A percentile compares a stretch with the other conserved stretches of the same genome.
Evolutionary conservation across 2,797 vertebrate genomes (phyloP).

Genomic region (Salmo trutta): DNA sequence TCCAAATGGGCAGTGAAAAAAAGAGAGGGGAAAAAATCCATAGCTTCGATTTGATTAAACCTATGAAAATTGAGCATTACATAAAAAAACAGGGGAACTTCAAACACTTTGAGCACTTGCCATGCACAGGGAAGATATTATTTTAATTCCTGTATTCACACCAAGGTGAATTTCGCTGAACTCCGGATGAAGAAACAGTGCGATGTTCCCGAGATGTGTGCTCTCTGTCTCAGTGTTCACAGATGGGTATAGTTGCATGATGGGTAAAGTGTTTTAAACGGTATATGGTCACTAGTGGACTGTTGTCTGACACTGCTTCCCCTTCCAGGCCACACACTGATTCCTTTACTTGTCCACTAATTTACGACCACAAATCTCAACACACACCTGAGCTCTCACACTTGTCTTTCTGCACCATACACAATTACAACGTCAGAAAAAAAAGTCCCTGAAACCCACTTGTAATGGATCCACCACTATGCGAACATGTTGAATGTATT

Average conservation of each 20-base stretch:
- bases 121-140: conserved; percentile 38
- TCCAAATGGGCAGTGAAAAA: conserved; percentile 49
- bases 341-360: neutral
- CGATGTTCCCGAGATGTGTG: neutral
- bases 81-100: conserved; percentile 55
- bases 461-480: no score
- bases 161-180: conserved; percentile 46
- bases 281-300: neutral
- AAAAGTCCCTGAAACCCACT: neutral
- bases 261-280: neutral
- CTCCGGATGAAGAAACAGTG: neutral
- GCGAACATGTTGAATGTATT: neutral
- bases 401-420: neutral
- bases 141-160: conserved; percentile 61
- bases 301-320: no score
- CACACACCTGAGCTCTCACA: neutral
- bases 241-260: neutral
- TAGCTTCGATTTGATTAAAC: conserved; percentile 71
- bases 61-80: conserved; percentile 54
- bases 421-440: neutral
- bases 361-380: neutral
- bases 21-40: conserved; percentile 35
- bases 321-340: no score
- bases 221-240: neutral
- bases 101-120: conserved; percentile 49